A percentile compares a stretch with the other conserved stretches of the same genome.
Conservation (phyloP, 2,888 invertebrate species). For the Tenodera sinensis region DNA sequence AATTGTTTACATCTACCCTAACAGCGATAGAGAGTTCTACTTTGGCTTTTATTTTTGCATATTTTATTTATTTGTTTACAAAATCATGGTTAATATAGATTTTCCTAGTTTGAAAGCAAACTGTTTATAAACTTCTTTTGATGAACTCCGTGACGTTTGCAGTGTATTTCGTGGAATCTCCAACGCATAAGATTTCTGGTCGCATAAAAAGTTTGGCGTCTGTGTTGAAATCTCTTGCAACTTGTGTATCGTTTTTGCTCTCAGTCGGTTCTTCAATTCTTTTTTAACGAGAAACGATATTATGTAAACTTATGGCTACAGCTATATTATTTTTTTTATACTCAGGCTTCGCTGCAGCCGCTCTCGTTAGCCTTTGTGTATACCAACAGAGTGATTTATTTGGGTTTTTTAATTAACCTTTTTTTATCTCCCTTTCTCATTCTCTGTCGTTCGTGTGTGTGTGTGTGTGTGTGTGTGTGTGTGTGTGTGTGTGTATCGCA, state of each 20-base stretch:
- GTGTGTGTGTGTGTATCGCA: not conserved
- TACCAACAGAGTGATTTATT: conserved; percentile 28
- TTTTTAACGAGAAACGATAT: conserved; percentile 21
- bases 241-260: not conserved
- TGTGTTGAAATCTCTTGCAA: not conserved
- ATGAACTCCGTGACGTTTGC: too few relatives aligned
- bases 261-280: conserved; percentile 14
- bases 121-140: too few relatives aligned
- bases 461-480: not conserved
- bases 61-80: too few relatives aligned
- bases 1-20: too few relatives aligned
- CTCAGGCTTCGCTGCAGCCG: conserved; percentile 16
- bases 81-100: too few relatives aligned
- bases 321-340: conserved; percentile 15
- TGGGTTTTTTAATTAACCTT: conserved; percentile 30
- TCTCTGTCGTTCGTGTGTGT: not conserved
- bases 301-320: conserved; percentile 17
- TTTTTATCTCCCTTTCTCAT: conserved; percentile 15
- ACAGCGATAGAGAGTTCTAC: too few relatives aligned
- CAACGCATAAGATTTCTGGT: not conserved
- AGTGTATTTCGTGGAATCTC: not conserved
- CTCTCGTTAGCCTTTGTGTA: conserved; percentile 29
- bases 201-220: not conserved
- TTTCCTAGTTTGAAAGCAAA: too few relatives aligned
- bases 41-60: too few relatives aligned